Evolutionary conservation across 2,888 invertebrate species (phyloP).

Genomic region (Tupiocoris notatus): DNA sequence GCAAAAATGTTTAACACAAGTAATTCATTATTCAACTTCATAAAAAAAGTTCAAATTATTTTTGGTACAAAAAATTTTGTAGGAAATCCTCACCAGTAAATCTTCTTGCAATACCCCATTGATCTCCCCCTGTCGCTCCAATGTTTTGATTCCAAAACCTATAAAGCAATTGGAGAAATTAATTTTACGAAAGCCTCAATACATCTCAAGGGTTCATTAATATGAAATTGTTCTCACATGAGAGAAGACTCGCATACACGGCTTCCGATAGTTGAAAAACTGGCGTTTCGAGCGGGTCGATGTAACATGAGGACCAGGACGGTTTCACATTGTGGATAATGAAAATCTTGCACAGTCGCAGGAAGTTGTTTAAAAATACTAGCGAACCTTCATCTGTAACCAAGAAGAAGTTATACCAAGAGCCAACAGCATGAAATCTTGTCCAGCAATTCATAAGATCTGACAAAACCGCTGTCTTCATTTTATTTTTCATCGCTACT

Average conservation of each 20-base stretch:
- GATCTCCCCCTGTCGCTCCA: neutral
- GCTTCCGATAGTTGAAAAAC: neutral
- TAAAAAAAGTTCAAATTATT: no score
- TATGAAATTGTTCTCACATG: neutral
- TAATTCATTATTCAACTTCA: no score
- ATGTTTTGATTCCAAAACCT: neutral
- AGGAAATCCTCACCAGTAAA: neutral
- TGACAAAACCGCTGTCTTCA: no score
- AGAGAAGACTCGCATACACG: neutral
- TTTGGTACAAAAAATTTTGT: no score
- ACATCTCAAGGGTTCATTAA: neutral
- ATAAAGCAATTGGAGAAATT: neutral
- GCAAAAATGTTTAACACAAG: no score
- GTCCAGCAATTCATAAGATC: no score
- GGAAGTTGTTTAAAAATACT: neutral
- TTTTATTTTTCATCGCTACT: neutral
- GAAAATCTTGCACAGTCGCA: constrained; percentile 19
- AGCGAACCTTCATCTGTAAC: neutral
- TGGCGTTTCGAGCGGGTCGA: constrained; percentile 30
- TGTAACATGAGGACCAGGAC: constrained; percentile 23
- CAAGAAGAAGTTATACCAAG: neutral
- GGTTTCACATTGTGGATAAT: constrained; percentile 8
- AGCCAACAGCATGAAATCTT: no score
- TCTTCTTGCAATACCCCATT: neutral
- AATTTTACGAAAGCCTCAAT: no score